Base-by-base conservation (phyloP, 2,113 vertebrate genomes). In the Caranx melampygus region DNA sequence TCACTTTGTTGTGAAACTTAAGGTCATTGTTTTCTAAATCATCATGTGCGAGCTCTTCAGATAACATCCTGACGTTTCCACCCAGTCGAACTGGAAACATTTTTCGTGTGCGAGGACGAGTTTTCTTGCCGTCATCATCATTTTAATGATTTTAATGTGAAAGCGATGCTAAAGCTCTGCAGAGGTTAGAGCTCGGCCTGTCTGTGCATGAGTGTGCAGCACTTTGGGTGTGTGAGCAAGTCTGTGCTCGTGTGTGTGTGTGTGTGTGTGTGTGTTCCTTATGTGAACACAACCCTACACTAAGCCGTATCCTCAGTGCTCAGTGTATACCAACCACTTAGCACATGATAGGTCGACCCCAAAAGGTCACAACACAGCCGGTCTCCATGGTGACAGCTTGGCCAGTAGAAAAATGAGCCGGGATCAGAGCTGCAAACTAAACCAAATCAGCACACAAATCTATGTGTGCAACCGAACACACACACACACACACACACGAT, bases 301-400 rank as follows among this genome's bases (percentile, higher is more conserved):
- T 86, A 90, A 83, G 80, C 85, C 34, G 12, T 72, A 80, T 87
- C 82, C 78, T 84, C 76, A 51, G 88, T 34, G 33, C 73, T 81
- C n/a, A 40, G 81, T 64, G 51, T 79, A 83, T 62, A 81, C 52
- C 83, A 59, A 72, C 59, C 74, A 87, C 76, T 90, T 91, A 85
- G 68, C 85, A 89, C 79, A 82, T 79, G 88, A 86, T 79, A 75
- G 79, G 78, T 79, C 82, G 84, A 88, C 87, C 87, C 74, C 71
- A 7, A 89, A 91, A 91, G 89, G 90, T 92, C 87, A 85, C 72
- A 78, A 70, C 83, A 69, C 52, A 49, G 52, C 58, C 49, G 44
- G 87, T 91, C 73, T 71, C 89, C 78, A 91, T 91, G 87, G 87
- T 44, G 79, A 91, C 88, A 72, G 82, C 70, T 72, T 89, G 83